Evolutionary conservation across 2,888 invertebrate species (phyloP).

Genomic region (Stramonita haemastoma): DNA sequence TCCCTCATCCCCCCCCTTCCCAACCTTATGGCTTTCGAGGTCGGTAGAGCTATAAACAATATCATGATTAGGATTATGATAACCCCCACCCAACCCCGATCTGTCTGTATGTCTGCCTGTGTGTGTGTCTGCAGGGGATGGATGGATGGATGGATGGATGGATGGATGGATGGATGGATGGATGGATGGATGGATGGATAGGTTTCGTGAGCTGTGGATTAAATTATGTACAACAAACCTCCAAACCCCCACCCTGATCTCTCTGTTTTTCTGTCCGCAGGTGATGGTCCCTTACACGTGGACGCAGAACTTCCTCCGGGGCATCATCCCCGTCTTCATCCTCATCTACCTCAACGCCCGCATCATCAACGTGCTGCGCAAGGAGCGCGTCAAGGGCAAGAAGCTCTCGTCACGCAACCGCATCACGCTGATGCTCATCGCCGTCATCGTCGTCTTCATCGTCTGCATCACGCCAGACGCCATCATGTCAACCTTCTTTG

Average conservation of each 20-base stretch:
- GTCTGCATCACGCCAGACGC: constrained; percentile 76
- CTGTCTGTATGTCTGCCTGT: not conserved
- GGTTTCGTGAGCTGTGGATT: too few species aligned
- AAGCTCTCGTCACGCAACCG: constrained; percentile 72
- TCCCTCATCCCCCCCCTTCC: too few species aligned
- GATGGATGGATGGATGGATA: too few species aligned
- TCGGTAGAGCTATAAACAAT: too few species aligned
- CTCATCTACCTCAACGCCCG: constrained; percentile 71
- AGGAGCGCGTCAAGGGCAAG: constrained; percentile 67
- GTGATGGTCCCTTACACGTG: constrained; percentile 72
- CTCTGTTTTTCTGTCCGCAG: not conserved
- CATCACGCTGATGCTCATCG: constrained; percentile 75
- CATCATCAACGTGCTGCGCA: constrained; percentile 72
- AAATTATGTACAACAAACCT: too few species aligned
- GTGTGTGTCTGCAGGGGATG: constrained; percentile 63
- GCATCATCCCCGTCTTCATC: constrained; percentile 73
- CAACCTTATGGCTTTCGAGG: too few species aligned
- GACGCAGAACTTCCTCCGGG: constrained; percentile 72
- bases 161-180: too few species aligned
- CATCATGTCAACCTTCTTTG: constrained; percentile 75
- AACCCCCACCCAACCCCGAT: too few species aligned
- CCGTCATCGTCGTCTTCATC: constrained; percentile 74
- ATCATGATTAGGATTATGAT: too few species aligned
- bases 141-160: too few species aligned
- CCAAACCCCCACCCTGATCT: not conserved